phyloP scores from a whole-genome alignment of 2,888 invertebrate genomes.

The Zaprionus lineosus region DNA sequence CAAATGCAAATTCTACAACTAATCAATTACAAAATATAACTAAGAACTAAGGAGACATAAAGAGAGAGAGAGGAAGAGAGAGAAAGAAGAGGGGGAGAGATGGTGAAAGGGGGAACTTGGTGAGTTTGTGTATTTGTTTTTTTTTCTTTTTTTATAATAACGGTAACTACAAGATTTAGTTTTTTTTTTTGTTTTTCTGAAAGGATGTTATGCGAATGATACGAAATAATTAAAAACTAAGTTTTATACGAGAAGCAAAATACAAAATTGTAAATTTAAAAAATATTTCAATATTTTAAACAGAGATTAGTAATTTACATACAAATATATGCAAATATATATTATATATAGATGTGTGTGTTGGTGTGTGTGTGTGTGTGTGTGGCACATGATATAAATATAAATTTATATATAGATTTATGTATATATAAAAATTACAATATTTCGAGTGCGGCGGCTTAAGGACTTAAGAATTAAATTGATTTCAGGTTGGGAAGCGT shows the following conservation, averaged over 20 bases:
- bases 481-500: slow-evolving; percentile 1
- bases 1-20: slow-evolving; percentile 68
- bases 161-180: slow-evolving; percentile 30
- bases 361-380: no score
- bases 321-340: not conserved
- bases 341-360: no score
- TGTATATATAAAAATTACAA: slow-evolving; percentile 10
- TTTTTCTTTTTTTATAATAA: slow-evolving; percentile 15
- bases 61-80: not conserved
- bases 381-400: no score
- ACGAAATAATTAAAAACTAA: slow-evolving; percentile 1
- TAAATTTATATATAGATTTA: no score
- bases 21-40: slow-evolving; percentile 51
- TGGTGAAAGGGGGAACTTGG: no score
- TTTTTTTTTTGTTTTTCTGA: no score
- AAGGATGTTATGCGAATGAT: slow-evolving; percentile 26
- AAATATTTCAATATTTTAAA: slow-evolving; percentile 7
- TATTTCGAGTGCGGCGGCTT: slow-evolving; percentile 11
- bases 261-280: slow-evolving; percentile 33
- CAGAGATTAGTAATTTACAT: slow-evolving; percentile 24
- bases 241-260: slow-evolving; percentile 21
- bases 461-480: not conserved
- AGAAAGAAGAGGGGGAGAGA: no score
- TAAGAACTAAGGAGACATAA: slow-evolving; percentile 31
- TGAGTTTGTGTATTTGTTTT: slow-evolving; percentile 1